Conservation (phyloP, 2,888 invertebrate species). For the Gastracanthus pulcherrimus region DNA sequence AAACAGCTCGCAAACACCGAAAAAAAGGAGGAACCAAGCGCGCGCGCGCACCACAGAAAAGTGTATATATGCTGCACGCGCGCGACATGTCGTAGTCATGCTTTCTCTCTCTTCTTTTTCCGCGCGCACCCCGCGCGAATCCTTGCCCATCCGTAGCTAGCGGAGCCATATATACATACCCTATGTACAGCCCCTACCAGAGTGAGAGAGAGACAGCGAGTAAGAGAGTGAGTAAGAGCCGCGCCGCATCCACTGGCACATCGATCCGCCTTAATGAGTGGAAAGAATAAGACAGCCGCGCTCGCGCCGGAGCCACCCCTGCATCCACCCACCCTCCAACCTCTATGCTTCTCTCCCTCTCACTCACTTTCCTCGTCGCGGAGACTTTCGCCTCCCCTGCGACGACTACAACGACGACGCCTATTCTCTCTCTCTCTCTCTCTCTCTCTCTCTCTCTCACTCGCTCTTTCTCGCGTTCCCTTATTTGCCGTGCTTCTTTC, state of each 20-base stretch:
- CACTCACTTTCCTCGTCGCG: constrained; percentile 5
- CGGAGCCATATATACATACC: neutral
- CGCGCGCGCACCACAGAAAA: neutral
- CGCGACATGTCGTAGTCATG: constrained; percentile 35
- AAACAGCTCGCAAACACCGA: neutral
- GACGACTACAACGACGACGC: constrained; percentile 22
- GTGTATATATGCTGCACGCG: no score
- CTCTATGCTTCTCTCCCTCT: constrained; percentile 25
- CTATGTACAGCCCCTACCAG: constrained; percentile 31
- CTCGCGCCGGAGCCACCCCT: constrained; percentile 67
- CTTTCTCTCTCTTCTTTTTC: neutral
- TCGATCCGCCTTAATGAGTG: constrained; percentile 78
- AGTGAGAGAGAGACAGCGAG: constrained; percentile 49
- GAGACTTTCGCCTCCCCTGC: constrained; percentile 40
- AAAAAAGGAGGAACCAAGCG: constrained; percentile 23
- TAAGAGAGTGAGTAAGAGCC: constrained; percentile 48
- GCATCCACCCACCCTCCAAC: constrained; percentile 57
- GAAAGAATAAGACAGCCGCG: constrained; percentile 76
- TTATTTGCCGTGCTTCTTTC: constrained; percentile 33
- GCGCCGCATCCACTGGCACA: constrained; percentile 67
- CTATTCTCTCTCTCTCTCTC: constrained; percentile 44
- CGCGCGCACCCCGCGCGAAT: no score
- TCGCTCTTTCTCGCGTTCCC: neutral
- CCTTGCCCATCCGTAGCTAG: constrained; percentile 1
- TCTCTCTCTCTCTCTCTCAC: constrained; percentile 22